Percentiles rank a stretch among this genome's conserved stretches.
These are phyloP conservation scores for Drosophila cardini DNA, from an alignment of 1,140 invertebrate genomes.

Conservation along the genomic window DNA sequence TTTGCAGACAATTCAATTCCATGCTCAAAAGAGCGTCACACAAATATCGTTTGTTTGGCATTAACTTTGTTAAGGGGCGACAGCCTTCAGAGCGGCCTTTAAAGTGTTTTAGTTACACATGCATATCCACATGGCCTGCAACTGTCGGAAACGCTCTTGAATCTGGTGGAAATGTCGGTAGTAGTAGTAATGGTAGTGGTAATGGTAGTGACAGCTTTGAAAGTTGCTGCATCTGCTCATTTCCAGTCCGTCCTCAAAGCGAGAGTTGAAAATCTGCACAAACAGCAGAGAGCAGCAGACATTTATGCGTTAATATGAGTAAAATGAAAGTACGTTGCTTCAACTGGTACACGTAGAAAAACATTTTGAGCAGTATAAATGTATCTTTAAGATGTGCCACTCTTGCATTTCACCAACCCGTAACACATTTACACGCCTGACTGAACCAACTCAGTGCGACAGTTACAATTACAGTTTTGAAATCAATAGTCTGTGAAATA, in stretches of 20 bases:
- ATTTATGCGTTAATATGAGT: conserved; percentile 41
- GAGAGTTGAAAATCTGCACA: conserved; percentile 58
- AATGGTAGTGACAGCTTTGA: conserved; percentile 39
- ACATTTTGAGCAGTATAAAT: conserved; percentile 2
- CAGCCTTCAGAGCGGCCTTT: neutral
- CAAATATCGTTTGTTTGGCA: conserved; percentile 23
- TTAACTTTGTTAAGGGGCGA: conserved; percentile 18
- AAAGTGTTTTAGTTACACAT: conserved; percentile 33
- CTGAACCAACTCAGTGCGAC: conserved; percentile 38
- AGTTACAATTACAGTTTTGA: conserved; percentile 44
- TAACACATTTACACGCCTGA: conserved; percentile 61
- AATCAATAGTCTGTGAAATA: conserved; percentile 51
- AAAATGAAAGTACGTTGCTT: conserved; percentile 71
- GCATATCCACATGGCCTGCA: conserved; percentile 42
- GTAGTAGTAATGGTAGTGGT: neutral
- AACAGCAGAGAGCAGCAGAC: conserved; percentile 22
- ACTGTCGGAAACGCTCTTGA: conserved; percentile 53
- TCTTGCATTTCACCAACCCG: conserved; percentile 63
- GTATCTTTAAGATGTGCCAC: conserved; percentile 35
- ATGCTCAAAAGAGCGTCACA: conserved; percentile 49
- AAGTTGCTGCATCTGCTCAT: conserved; percentile 62
- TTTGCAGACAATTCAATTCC: conserved; percentile 45
- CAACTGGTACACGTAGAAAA: conserved; percentile 17
- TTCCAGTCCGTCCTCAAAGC: conserved; percentile 32
- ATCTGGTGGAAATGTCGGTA: conserved; percentile 16